phyloP scores from a whole-genome alignment of 2,113 vertebrate species.

The Lepidothrix coronata region DNA sequence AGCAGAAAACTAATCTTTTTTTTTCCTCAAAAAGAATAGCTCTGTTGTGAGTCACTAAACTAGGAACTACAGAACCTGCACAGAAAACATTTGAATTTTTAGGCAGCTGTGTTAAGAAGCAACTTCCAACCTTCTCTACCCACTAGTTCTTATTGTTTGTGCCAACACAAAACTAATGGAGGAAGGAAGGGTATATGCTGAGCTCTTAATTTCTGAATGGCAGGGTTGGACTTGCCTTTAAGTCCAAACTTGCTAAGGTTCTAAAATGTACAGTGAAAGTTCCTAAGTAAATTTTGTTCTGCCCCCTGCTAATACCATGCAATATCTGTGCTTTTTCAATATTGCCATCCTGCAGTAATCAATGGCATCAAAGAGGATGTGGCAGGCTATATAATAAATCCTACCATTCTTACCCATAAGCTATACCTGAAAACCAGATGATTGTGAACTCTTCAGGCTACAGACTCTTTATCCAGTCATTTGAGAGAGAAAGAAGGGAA shows the following conservation, averaged over 20 bases:
- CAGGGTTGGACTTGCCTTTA: not conserved
- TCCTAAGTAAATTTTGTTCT: not conserved
- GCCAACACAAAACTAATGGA: not conserved
- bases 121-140: not conserved
- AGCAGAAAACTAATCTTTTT: not conserved
- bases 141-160: not conserved
- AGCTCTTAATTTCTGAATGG: not conserved
- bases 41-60: not conserved
- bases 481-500: not conserved
- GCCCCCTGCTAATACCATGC: not conserved
- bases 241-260: not conserved
- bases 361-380: not conserved
- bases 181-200: not conserved
- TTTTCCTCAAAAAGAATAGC: not conserved
- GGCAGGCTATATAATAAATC: not conserved
- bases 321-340: not conserved
- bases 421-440: not conserved
- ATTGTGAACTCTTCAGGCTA: not conserved
- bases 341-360: not conserved
- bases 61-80: not conserved
- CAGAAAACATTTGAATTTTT: not conserved
- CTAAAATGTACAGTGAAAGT: not conserved
- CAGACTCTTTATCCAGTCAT: not conserved
- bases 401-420: not conserved
- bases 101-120: not conserved